Percentiles rank a stretch among this genome's conserved stretches.
Conservation (phyloP, 2,888 invertebrate genomes). For the Congeria kusceri region DNA sequence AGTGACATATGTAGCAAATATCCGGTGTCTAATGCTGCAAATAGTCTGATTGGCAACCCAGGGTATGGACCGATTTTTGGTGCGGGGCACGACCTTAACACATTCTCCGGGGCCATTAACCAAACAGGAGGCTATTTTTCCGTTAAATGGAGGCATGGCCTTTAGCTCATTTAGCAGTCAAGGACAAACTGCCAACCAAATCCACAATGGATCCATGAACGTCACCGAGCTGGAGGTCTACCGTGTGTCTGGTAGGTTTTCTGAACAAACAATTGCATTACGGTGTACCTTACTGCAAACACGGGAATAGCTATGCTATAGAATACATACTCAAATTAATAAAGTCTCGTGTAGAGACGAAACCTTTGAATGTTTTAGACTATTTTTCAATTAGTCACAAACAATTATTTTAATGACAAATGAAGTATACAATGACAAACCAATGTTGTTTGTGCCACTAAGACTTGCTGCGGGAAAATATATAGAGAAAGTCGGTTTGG, state of each 20-base stretch:
- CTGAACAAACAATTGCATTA: neutral
- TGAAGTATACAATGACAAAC: too few species aligned
- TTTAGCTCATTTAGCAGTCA: slow-evolving; percentile 29
- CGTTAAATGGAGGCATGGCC: slow-evolving; percentile 18
- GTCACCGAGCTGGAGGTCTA: slow-evolving; percentile 58
- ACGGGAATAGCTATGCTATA: too few species aligned
- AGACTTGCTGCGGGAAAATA: too few species aligned
- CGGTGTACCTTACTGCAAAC: neutral
- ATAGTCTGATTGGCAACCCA: slow-evolving; percentile 1
- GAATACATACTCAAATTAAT: too few species aligned
- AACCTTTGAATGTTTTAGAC: too few species aligned
- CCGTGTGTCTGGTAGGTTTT: slow-evolving; percentile 46
- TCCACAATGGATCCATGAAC: slow-evolving; percentile 40
- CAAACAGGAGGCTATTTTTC: slow-evolving; percentile 18
- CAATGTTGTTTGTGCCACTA: too few species aligned
- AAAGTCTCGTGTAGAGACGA: too few species aligned
- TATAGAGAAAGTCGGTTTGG: too few species aligned
- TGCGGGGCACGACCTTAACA: slow-evolving; percentile 22
- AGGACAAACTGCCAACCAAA: slow-evolving; percentile 27
- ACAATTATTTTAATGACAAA: too few species aligned
- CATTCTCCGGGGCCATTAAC: slow-evolving; percentile 25
- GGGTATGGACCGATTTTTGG: slow-evolving; percentile 53
- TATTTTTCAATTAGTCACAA: too few species aligned
- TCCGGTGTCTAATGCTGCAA: neutral
- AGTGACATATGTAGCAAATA: slow-evolving; percentile 17